Evolutionary conservation across 2,113 vertebrate species (phyloP), one percentile per base, ranked within the genome.

Genomic region (Eurypyga helias): DNA sequence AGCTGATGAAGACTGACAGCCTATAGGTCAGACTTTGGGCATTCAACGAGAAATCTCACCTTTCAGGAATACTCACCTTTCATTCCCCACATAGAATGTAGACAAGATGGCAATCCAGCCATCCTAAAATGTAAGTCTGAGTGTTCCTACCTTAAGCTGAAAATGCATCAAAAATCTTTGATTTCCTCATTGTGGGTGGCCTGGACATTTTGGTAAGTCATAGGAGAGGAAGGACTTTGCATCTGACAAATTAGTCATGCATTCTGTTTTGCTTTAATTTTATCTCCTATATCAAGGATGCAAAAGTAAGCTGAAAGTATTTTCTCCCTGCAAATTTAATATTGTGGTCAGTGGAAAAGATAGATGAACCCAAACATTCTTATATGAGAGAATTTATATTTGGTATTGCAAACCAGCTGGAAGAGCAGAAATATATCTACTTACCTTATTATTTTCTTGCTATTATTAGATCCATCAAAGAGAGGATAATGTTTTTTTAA

Each of bases 191-290:
- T 73, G 49, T 65, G 19, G 15, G 19, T 86, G 28, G 31, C 26
- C 54, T 51, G 9, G 36, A 33, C 8, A 62, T 93, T 57, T 31
- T 4, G 1, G 29, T 79, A 92, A 76, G 62, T 71, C 38, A 76
- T 38, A 61, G 25, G 11, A 90, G 28, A 90, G 17, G 88, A 83
- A 87, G 23, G n/a, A 67, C 33, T 72, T 73, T 55, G 28, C 23
- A 61, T 45, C 9, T 61, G 25, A 24, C 3, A 70, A 73, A 54
- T 86, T 54, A 83, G 19, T 66, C 60, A 49, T 75, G 12, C 33
- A 62, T 81, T 86, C 51, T 94, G 28, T 46, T 93, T 87, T 66
- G 38, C 19, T 89, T 90, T 64, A 66, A 77, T 87, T 93, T 87
- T 66, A 26, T 88, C 17, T 73, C 17, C 10, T 88, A 13, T 46